Base-by-base conservation (phyloP, 2,888 invertebrate genomes). In the Chymomyza caudatula region DNA sequence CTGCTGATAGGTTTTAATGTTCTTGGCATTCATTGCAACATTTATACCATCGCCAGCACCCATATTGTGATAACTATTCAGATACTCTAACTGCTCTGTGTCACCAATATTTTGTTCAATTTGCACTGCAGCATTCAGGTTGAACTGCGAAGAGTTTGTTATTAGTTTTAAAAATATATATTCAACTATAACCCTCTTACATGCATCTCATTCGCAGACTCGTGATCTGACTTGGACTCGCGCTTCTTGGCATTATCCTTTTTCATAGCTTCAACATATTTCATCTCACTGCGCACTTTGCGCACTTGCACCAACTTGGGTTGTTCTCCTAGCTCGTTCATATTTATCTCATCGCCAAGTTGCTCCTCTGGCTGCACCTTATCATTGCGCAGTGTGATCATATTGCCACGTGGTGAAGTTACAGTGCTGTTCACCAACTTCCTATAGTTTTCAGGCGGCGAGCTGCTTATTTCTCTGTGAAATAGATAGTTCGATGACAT, bases 241-340 rank as follows among this genome's bases (percentile, higher is more conserved):
- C 81, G 80, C 15, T 89, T 89, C 53, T 83, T 87, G 4, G 68
- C 51, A 5, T 73, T 60, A 1, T 84, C 76, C 63, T 80, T 88
- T 3, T 65, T 5, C 3, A 55, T 53, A 0, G 71, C 57, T 15
- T 89, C 87, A 11, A 84, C 78, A 61, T 89, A 89, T 56, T 89
- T 89, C 44, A 88, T 84, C 68, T 90, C 90, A 65, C 90, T 90
- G 73, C 88, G 90, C 2, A 89, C 89, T 71, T 88, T 89, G 52
- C 90, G 87, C 57, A 89, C 87, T 68, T 86, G 84, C 4, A 79
- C 64, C 3, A 70, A n/a, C n/a, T n/a, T n/a, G n/a, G n/a, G n/a
- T n/a, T n/a, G n/a, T n/a, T n/a, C n/a, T n/a, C n/a, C n/a, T n/a
- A n/a, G 43, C 51, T 22, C 15, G n/a, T n/a, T n/a, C 5, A 6